Evolutionary conservation across 1,140 invertebrate genomes (phyloP), one percentile per base, ranked within the genome.

Genomic region (Metopolophium dirhodum): DNA sequence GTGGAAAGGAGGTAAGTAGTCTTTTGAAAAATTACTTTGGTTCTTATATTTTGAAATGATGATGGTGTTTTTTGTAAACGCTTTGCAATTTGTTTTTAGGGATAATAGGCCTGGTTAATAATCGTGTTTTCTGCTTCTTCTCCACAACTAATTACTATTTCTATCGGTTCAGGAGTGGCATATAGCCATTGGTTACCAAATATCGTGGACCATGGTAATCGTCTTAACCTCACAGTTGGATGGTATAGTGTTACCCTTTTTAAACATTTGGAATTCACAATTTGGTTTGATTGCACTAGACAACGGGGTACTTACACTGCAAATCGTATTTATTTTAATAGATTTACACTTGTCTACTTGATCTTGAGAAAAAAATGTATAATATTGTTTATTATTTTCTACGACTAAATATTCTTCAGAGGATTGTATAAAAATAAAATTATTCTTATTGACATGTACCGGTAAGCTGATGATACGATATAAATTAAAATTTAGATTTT

Each of bases 371-470:
- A 83, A 37, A 83, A 83, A 83, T 35, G 35, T 37, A 20, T 83
- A 83, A 35, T 37, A 83, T 2, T 83, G 77, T 83, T 82, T 41
- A 41, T 83, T 83, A 22, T 83, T 83, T 83, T 83, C 35, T 20
- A 83, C 20, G 7, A 37, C 11, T 85, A 85, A 18, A 18, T 45
- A 85, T 26, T 85, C 23, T n/a, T 45, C 37, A 0, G 37, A 1
- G 7, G 83, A 85, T 85, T 45, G 83, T 85, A 85, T 85, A 30
- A 85, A 85, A 45, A 85, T 85, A 45, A 85, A 85, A 30, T 30
- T 26, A 30, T 85, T 85, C 9, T 45, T 85, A 45, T 85, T 85
- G 2, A 85, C 3, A 2, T 85, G 41, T 41, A 85, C 83, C 4
- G 83, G 83, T 85, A 85, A 45, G 41, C 37, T 83, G 3, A 83